phyloP scores from a whole-genome alignment of 2,113 vertebrate species.

The Callopanchax toddi region DNA sequence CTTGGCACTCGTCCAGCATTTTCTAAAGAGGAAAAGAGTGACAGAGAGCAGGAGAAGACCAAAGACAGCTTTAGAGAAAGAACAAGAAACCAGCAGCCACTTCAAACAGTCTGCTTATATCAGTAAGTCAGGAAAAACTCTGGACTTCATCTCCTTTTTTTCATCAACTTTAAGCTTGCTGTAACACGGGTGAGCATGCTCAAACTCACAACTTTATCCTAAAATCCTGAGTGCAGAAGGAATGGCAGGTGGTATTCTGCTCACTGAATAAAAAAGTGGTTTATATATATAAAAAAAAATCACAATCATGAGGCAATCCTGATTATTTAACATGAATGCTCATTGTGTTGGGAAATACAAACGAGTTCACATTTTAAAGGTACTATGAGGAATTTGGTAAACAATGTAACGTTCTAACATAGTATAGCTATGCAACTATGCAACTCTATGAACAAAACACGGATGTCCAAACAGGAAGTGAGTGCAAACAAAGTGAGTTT shows the following conservation, averaged over 20 bases:
- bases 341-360: too few species aligned
- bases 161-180: constrained; percentile 43
- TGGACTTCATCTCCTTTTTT: constrained; percentile 44
- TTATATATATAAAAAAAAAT: too few species aligned
- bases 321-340: too few species aligned
- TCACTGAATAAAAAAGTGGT: too few species aligned
- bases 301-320: too few species aligned
- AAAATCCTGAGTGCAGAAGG: constrained; percentile 23
- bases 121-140: constrained; percentile 49
- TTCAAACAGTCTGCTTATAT: constrained; percentile 58
- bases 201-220: constrained; percentile 26
- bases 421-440: too few species aligned
- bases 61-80: constrained; percentile 45
- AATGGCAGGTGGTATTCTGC: constrained; percentile 22
- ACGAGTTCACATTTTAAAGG: too few species aligned
- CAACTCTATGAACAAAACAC: too few species aligned
- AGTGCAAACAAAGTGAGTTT: too few species aligned
- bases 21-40: constrained; percentile 80
- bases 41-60: constrained; percentile 38
- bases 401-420: too few species aligned
- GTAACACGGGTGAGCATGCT: constrained; percentile 61
- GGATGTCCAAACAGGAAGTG: too few species aligned
- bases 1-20: constrained; percentile 91
- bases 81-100: constrained; percentile 54
- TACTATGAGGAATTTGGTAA: too few species aligned